Conservation (phyloP, 2,888 invertebrate species). For the Hydrotaea cyrtoneurina region DNA sequence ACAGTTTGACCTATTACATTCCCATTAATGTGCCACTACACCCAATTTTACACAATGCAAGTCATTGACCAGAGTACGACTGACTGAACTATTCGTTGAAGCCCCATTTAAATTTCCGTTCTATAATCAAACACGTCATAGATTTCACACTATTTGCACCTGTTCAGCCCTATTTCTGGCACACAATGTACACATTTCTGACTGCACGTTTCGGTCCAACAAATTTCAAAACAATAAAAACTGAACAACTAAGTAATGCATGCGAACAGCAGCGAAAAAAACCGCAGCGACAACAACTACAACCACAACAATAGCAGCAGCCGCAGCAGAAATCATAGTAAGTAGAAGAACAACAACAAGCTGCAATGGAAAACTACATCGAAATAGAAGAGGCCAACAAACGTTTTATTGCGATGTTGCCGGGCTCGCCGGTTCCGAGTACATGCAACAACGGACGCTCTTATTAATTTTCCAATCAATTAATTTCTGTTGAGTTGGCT, state of each 20-base stretch:
- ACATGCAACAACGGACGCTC: neutral
- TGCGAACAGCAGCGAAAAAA: neutral
- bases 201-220: neutral
- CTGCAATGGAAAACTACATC: neutral
- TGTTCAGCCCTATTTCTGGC: neutral
- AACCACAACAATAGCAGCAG: neutral
- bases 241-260: constrained; percentile 1
- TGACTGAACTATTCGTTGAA: too few species aligned
- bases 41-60: too few species aligned
- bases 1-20: too few species aligned
- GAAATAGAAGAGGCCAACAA: neutral
- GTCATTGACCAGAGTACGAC: too few species aligned
- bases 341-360: neutral
- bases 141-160: neutral
- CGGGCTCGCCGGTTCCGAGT: neutral
- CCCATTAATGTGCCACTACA: too few species aligned
- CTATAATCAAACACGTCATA: too few species aligned
- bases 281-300: neutral
- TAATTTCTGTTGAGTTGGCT: constrained; percentile 45
- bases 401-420: neutral
- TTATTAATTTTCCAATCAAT: constrained; percentile 57
- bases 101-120: too few species aligned
- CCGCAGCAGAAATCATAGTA: neutral
- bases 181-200: neutral
- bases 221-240: neutral